Conservation (phyloP, 1,140 invertebrate genomes). For the Theocolax elegans region DNA sequence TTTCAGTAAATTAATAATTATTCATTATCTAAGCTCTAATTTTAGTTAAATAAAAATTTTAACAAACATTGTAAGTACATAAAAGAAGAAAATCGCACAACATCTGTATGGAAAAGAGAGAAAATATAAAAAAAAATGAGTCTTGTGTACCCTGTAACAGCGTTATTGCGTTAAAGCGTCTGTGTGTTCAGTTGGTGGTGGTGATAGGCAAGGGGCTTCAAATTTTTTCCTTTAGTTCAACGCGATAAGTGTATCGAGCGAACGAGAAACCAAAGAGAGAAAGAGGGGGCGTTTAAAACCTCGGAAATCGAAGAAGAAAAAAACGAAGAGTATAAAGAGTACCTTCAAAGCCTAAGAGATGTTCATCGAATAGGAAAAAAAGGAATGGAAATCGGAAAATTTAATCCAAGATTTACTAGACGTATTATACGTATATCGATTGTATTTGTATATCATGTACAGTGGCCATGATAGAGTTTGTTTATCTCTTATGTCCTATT, state of each 20-base stretch:
- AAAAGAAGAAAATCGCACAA: conserved; percentile 5
- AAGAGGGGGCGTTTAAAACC: conserved; percentile 40
- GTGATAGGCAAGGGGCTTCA: conserved; percentile 9
- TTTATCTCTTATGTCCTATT: conserved; percentile 36
- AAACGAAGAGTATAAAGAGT: neutral
- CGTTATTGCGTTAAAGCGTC: conserved; percentile 7
- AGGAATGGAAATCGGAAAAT: neutral
- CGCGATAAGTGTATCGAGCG: conserved; percentile 10
- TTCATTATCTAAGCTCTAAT: no score
- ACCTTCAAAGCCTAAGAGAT: conserved; percentile 29
- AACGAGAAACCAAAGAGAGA: conserved; percentile 37
- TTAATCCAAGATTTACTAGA: conserved; percentile 15
- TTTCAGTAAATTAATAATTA: no score
- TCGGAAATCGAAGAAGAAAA: conserved; percentile 16
- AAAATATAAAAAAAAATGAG: conserved; percentile 29
- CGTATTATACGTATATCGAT: conserved; percentile 40
- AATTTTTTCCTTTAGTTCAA: conserved; percentile 30
- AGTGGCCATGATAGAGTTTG: conserved; percentile 49
- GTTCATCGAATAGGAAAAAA: conserved; percentile 33
- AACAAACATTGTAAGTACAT: no score
- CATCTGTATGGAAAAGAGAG: neutral
- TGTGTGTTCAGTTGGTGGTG: conserved; percentile 15
- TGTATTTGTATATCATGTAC: conserved; percentile 61
- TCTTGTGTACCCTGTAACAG: conserved; percentile 5
- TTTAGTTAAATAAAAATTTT: no score